These are phyloP conservation scores for Anas georgica DNA, from an alignment of 2,797 vertebrate genomes.

Conservation along the genomic window DNA sequence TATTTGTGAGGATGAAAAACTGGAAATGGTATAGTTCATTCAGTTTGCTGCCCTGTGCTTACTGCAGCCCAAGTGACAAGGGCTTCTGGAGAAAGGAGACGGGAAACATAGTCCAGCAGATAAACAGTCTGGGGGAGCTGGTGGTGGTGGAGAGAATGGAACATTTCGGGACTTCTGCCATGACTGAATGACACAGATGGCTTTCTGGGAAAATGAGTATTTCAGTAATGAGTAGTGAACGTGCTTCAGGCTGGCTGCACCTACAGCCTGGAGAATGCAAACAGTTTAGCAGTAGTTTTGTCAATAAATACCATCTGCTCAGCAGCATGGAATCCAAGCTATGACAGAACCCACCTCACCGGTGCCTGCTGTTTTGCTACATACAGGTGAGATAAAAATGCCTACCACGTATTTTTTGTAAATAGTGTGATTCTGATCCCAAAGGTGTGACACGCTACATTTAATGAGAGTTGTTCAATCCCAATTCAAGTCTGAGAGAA, in stretches of 20 bases:
- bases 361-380: not conserved
- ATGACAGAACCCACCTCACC: not conserved
- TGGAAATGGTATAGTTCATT: not conserved
- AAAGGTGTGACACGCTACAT: not conserved
- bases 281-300: conserved; percentile 63
- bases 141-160: not conserved
- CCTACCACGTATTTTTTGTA: not conserved
- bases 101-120: not conserved
- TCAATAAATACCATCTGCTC: conserved; percentile 69
- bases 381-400: not conserved
- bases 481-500: not conserved
- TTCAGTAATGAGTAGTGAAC: conserved; percentile 26
- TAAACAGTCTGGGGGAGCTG: not conserved
- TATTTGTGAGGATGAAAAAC: not conserved
- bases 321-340: not conserved
- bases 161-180: conserved; percentile 11
- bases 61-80: not conserved
- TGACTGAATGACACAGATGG: conserved; percentile 43
- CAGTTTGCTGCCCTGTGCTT: not conserved
- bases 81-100: not conserved
- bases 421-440: not conserved
- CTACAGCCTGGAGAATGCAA: conserved; percentile 30
- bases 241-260: conserved; percentile 21
- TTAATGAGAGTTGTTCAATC: not conserved
- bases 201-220: conserved; percentile 51